Evolutionary conservation across 2,888 invertebrate genomes (phyloP), one percentile per base, ranked within the genome.

Genomic region (Agriopis marginaria): DNA sequence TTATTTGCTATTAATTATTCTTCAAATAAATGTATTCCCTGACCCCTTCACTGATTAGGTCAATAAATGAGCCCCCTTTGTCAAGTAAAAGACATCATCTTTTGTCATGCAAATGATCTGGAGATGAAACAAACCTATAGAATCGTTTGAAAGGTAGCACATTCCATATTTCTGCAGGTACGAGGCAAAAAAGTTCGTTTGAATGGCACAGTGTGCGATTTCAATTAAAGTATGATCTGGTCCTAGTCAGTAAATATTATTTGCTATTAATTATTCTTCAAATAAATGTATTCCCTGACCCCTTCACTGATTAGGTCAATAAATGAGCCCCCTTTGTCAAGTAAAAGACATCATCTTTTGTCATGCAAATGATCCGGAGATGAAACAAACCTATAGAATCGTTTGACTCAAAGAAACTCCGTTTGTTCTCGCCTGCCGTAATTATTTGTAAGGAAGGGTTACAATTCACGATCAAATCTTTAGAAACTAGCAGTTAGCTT

Each of bases 351-450:
- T 40, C 40, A 10, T 14, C 14, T 14, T 54, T 42, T 55, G 42
- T 55, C 40, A 55, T 55, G 55, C 42, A 55, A 55, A 55, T 55
- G 55, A 14, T 4, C 14, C 3, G 5, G 14, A 9, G 40, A 54
- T 54, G 40, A 54, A 55, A 55, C n/a, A 55, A 55, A 42, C 39
- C 40, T 12, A 32, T 53, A 53, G 8, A 55, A n/a, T 53, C 7
- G n/a, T 55, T 55, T n/a, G n/a, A n/a, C 23, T 55, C 55, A 55
- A 55, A 55, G 55, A 42, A 55, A 54, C 40, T n/a, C 40, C 40
- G 40, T 9, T 55, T 55, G 54, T n/a, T 39, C 12, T 42, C 42
- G 10, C n/a, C 32, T 11, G 14, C 8, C 40, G 14, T 14, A 40
- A 55, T 14, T 54, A n/a, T 17, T 50, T 53, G 53, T 12, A 5